Conservation (phyloP, 2,888 invertebrate genomes). For the Drosophila multiciliata region DNA sequence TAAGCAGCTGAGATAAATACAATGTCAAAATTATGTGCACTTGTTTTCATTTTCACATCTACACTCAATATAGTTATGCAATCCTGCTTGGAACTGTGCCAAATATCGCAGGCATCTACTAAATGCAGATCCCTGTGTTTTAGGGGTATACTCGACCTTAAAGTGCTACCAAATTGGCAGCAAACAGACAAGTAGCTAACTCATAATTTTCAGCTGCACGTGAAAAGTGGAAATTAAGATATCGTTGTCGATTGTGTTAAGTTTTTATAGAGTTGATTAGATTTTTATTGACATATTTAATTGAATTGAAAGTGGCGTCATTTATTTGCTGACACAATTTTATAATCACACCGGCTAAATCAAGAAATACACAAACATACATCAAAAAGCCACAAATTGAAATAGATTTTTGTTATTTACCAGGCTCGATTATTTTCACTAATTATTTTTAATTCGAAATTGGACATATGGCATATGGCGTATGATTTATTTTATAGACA, state of each 20-base stretch:
- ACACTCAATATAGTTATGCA: conserved; percentile 22
- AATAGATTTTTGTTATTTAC: conserved; percentile 70
- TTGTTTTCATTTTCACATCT: neutral
- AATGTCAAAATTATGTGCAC: conserved; percentile 15
- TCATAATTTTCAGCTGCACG: conserved; percentile 49
- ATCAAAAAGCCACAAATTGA: conserved; percentile 14
- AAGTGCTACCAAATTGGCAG: conserved; percentile 49
- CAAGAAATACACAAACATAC: conserved; percentile 25
- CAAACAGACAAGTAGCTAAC: conserved; percentile 55
- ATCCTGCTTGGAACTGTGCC: conserved; percentile 23
- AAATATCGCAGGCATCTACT: conserved; percentile 50
- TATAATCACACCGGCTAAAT: conserved; percentile 49
- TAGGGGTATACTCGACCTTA: conserved; percentile 27
- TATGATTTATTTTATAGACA: conserved; percentile 15
- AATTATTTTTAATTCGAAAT: conserved; percentile 39
- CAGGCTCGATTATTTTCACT: conserved; percentile 60
- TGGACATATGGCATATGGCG: neutral
- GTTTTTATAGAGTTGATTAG: conserved; percentile 73
- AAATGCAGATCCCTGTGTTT: conserved; percentile 30
- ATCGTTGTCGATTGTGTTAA: neutral
- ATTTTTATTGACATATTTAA: conserved; percentile 79
- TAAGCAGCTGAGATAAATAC: conserved; percentile 47
- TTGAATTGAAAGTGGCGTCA: conserved; percentile 73
- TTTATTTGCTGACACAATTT: conserved; percentile 64
- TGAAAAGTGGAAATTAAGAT: neutral